Conservation (phyloP, 2,113 vertebrate genomes). For the Balaenoptera acutorostrata region DNA sequence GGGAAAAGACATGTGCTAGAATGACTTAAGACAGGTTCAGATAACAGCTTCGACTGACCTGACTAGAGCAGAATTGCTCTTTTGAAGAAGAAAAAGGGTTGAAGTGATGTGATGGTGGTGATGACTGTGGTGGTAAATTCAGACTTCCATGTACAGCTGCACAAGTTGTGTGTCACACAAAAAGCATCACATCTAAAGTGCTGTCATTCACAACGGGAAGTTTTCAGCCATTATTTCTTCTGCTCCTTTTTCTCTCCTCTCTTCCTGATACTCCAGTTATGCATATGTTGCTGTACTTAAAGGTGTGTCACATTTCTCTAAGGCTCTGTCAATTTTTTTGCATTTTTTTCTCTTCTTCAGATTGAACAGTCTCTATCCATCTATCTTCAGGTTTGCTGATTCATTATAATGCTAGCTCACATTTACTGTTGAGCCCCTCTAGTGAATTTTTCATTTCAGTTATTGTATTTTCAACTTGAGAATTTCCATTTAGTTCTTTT, state of each 20-base stretch:
- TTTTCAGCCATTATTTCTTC: neutral
- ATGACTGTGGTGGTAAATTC: neutral
- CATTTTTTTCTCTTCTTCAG: neutral
- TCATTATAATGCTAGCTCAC: neutral
- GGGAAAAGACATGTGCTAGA: neutral
- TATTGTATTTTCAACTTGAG: neutral
- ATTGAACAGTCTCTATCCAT: neutral
- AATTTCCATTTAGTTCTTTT: neutral
- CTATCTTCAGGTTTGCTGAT: neutral
- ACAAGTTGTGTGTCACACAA: too few species aligned
- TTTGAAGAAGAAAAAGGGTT: neutral
- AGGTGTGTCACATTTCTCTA: neutral
- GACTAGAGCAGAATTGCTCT: neutral
- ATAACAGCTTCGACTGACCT: neutral
- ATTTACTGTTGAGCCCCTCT: neutral
- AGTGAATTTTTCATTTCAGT: neutral
- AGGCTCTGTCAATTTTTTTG: neutral
- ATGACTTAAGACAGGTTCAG: neutral
- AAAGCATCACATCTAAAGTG: neutral
- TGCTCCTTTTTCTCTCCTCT: neutral
- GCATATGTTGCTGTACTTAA: neutral
- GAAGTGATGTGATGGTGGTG: too few species aligned
- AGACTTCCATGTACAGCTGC: neutral
- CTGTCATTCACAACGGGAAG: neutral
- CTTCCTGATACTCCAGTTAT: neutral